Evolutionary conservation across 2,797 vertebrate species (phyloP), one percentile per base, ranked within the genome.

Genomic region (Octomys mimax): DNA sequence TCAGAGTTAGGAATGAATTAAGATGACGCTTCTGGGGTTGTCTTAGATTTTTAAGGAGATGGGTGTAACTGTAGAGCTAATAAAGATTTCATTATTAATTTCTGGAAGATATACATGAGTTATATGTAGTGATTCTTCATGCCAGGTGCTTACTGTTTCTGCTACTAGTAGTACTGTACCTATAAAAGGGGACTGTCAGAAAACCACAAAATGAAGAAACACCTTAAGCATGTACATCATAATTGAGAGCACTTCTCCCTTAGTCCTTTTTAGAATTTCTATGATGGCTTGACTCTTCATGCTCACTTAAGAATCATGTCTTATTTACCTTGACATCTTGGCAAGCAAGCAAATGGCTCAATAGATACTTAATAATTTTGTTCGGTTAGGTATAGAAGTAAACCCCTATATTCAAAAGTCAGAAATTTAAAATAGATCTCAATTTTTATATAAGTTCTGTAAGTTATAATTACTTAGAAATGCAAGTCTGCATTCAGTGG

Each of bases 401-500:
- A 79, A 80, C 21, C 1, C 57, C 2, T 87, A 31, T 6, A 42
- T 75, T 92, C 42, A 86, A 70, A 92, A 92, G 33, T 61, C 71
- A 87, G 68, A 19, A 62, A 54, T 96, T 95, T 89, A 54, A 96
- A 96, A 46, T 83, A 86, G 54, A 92, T 87, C 39, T 82, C 77
- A 52, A 79, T 81, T 94, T 96, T 91, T 70, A 33, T 92, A 21
- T 89, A 59, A 95, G 75, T 94, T 96, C 9, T 10, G 19, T 79
- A 87, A 81, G n/a, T 90, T 92, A 26, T 92, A 86, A 84, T 94
- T 86, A 94, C 84, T 83, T 87, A n/a, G 70, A 94, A 93, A 86
- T 84, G 85, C 75, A 79, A 87, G 66, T 64, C 52, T 90, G n/a
- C 59, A 22, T 70, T 89, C 77, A 92, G 36, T 70, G 39, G 19